These are phyloP conservation scores for Peromyscus maniculatus DNA, from an alignment of 2,113 vertebrate species.

Conservation along the genomic window DNA sequence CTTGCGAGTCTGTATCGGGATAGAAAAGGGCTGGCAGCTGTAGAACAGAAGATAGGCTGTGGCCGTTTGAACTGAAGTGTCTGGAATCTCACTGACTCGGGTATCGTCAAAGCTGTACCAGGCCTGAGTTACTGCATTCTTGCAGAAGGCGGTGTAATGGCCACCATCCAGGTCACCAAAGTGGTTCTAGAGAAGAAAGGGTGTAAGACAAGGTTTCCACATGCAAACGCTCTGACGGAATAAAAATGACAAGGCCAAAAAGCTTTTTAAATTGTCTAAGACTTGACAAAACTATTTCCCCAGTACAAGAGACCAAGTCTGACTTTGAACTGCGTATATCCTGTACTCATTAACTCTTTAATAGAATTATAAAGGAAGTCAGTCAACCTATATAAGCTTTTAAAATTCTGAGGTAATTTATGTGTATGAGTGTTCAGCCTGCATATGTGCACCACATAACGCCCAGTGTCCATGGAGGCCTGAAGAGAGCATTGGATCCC, in stretches of 20 bases:
- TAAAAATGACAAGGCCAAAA: neutral
- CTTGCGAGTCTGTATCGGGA: slow-evolving; percentile 66
- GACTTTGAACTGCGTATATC: neutral
- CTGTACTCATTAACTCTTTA: neutral
- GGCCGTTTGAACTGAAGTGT: slow-evolving; percentile 87
- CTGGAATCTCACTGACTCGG: slow-evolving; percentile 85
- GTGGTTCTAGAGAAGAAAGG: slow-evolving; percentile 89
- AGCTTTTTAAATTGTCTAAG: neutral
- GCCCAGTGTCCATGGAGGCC: neutral
- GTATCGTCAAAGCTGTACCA: slow-evolving; percentile 93
- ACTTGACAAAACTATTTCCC: no score
- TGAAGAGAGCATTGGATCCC: neutral
- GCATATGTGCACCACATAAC: neutral
- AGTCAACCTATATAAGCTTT: neutral
- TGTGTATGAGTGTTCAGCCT: neutral
- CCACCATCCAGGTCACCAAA: slow-evolving; percentile 92
- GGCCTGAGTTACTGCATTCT: slow-evolving; percentile 84
- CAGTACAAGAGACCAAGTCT: neutral
- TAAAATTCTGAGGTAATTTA: neutral
- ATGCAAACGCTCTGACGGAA: neutral
- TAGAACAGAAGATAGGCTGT: slow-evolving; percentile 93
- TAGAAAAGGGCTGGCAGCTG: slow-evolving; percentile 85
- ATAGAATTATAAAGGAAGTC: neutral
- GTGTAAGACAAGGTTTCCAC: slow-evolving; percentile 3
- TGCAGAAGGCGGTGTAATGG: slow-evolving; percentile 93